Conservation (phyloP, 2,888 invertebrate species). For the Ichneumon xanthorius region DNA sequence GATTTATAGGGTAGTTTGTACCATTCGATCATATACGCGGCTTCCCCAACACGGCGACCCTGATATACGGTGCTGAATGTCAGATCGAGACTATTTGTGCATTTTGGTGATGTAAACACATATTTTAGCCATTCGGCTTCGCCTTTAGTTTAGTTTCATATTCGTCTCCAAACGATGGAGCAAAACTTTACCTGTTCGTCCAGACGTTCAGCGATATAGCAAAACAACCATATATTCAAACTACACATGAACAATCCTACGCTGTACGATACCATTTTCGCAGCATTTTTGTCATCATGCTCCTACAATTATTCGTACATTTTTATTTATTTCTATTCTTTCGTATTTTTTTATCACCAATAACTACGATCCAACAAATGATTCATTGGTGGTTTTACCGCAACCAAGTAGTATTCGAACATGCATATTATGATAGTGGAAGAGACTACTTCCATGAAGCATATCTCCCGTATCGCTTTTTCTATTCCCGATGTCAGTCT, state of each 20-base stretch:
- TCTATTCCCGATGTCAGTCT: too few species aligned
- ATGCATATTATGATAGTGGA: conserved; percentile 75
- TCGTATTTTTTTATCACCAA: too few species aligned
- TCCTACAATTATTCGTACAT: conserved; percentile 9
- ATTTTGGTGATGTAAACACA: not conserved
- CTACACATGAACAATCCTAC: conserved; percentile 25
- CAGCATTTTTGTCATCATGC: conserved; percentile 41
- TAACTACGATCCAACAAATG: too few species aligned
- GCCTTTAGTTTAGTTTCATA: too few species aligned
- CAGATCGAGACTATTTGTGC: too few species aligned
- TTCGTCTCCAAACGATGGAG: too few species aligned
- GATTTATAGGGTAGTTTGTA: conserved; percentile 51
- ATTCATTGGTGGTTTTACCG: conserved; percentile 34
- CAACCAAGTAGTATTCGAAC: conserved; percentile 78
- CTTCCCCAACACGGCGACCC: conserved; percentile 71
- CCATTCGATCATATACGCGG: conserved; percentile 69
- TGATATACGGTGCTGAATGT: conserved; percentile 19
- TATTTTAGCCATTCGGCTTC: too few species aligned
- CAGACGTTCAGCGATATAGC: conserved; percentile 59
- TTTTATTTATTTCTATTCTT: too few species aligned
- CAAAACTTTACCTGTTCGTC: conserved; percentile 67
- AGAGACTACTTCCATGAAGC: too few species aligned
- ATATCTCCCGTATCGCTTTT: too few species aligned
- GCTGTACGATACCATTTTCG: conserved; percentile 43
- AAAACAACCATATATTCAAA: conserved; percentile 62